Percentiles rank a stretch among this genome's conserved stretches.
These are phyloP conservation scores for Urosaurus nigricauda DNA, from an alignment of 2,797 vertebrate genomes.

Conservation along the genomic window DNA sequence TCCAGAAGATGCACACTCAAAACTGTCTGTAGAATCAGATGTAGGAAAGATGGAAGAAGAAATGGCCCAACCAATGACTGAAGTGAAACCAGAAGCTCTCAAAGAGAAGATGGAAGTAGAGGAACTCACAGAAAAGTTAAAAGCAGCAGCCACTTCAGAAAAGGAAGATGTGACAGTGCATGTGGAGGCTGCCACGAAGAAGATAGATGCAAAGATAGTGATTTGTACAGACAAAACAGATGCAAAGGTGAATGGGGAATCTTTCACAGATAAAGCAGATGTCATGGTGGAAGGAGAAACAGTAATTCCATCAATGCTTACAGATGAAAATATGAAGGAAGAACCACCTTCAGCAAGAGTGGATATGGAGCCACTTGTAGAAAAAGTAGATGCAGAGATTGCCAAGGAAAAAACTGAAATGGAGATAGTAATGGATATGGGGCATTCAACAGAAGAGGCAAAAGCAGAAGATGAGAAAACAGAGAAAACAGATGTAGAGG, in stretches of 20 bases:
- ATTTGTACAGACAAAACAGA: not conserved
- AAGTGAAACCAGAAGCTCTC: not conserved
- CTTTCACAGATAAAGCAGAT: not conserved
- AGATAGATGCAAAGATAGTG: not conserved
- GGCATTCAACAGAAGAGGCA: not conserved
- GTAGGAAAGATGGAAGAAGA: not conserved
- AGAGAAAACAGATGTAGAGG: not conserved
- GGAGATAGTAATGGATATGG: not conserved
- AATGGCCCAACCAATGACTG: not conserved
- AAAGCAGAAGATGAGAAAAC: not conserved
- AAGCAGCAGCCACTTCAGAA: not conserved
- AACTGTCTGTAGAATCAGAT: not conserved
- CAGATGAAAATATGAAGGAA: not conserved
- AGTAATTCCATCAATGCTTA: not conserved
- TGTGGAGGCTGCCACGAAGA: not conserved
- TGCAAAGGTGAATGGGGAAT: not conserved
- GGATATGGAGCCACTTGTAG: not conserved
- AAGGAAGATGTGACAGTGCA: not conserved
- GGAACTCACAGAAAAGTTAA: not conserved
- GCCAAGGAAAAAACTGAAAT: not conserved
- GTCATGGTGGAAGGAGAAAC: not conserved
- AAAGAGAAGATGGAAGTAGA: not conserved
- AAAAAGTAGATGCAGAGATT: not conserved
- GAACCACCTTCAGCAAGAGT: not conserved
- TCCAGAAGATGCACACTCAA: not conserved